phyloP scores from a whole-genome alignment of 2,113 vertebrate species.

The Brevimyrus niger region DNA sequence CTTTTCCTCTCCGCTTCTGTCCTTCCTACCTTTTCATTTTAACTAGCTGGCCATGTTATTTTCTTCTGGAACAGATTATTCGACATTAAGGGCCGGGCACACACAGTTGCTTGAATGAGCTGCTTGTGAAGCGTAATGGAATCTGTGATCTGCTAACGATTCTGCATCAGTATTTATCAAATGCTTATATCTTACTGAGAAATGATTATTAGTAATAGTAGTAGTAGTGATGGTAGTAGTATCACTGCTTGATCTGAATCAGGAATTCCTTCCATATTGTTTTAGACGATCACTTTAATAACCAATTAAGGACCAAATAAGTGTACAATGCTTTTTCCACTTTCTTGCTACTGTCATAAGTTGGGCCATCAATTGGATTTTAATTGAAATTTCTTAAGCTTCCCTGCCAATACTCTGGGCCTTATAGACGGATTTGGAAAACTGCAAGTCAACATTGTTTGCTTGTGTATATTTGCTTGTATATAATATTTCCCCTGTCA shows the following conservation, averaged over 20 bases:
- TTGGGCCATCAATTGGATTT: not conserved
- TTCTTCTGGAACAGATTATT: constrained; percentile 32
- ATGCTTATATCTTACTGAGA: not conserved
- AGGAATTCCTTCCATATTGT: not conserved
- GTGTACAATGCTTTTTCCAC: not conserved
- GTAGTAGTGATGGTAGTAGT: not conserved
- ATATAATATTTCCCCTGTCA: not conserved
- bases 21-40: constrained; percentile 30
- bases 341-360: not conserved
- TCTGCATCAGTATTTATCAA: constrained; percentile 16
- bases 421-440: not conserved
- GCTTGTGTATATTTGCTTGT: not conserved
- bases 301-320: not conserved
- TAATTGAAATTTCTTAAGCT: not conserved
- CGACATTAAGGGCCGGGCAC: constrained; percentile 30
- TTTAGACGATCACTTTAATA: not conserved
- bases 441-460: not conserved
- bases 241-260: not conserved
- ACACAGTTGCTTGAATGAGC: constrained; percentile 34
- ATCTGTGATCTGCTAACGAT: constrained; percentile 44
- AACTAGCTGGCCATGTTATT: constrained; percentile 24
- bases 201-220: not conserved
- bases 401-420: not conserved
- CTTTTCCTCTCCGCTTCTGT: constrained; percentile 42
- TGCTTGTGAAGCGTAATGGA: constrained; percentile 58